Conservation (phyloP, 23 tunicate genomes). For the Aplidium turbinatum region DNA sequence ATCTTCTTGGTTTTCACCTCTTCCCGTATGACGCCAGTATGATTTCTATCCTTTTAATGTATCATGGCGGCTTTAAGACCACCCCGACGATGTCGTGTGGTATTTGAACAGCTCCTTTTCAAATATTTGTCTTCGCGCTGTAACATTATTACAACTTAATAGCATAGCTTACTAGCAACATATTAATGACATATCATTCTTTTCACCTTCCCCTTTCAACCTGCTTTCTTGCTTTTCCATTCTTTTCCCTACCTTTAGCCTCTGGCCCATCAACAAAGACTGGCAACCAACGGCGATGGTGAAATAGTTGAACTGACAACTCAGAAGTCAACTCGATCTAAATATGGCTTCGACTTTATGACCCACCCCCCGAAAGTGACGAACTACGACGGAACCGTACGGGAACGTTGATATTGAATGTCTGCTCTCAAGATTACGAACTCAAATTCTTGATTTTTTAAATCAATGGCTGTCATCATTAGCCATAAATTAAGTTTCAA, state of each 20-base stretch:
- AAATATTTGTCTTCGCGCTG: no score
- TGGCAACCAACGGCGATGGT: conserved; percentile 41
- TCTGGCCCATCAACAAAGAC: conserved; percentile 23
- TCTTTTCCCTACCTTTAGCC: conserved; percentile 33
- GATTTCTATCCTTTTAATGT: no score
- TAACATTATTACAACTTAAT: no score
- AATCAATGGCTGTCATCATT: no score
- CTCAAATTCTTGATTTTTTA: no score
- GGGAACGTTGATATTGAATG: conserved; percentile 54
- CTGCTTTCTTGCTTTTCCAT: conserved; percentile 4
- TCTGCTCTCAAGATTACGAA: no score
- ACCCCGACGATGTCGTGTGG: no score
- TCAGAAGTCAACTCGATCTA: conserved; percentile 70
- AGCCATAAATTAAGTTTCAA: no score
- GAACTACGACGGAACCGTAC: conserved; percentile 79
- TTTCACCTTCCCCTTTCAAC: conserved; percentile 11
- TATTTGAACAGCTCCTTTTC: no score
- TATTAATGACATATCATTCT: conserved; percentile 5
- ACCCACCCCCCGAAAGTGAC: conserved; percentile 76
- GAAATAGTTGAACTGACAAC: conserved; percentile 73
- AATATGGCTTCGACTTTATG: conserved; percentile 86
- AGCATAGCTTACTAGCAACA: not conserved
- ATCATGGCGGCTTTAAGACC: no score
- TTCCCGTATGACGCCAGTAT: no score
- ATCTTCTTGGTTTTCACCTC: no score